A percentile compares a stretch with the other conserved stretches of the same genome.
phyloP scores from a whole-genome alignment of 2,113 vertebrate species.

The Anguilla rostrata region DNA sequence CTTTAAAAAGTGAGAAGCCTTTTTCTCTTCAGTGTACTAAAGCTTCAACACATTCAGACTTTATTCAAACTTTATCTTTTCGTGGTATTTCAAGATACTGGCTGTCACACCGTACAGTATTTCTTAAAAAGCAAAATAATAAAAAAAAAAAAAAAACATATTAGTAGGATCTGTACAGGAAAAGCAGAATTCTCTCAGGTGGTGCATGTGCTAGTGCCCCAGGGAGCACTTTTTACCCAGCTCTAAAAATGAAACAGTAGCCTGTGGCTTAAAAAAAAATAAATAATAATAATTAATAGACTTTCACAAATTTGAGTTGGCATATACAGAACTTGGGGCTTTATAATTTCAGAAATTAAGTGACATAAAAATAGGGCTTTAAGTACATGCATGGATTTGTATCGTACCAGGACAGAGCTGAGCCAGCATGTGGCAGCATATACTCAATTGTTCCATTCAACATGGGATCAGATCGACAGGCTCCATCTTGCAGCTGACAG shows the following conservation, averaged over 20 bases:
- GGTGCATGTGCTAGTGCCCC: neutral
- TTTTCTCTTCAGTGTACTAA: neutral
- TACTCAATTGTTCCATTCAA: slow-evolving; percentile 65
- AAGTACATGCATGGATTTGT: neutral
- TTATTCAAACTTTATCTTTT: neutral
- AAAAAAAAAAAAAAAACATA: neutral
- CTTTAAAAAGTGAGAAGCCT: neutral
- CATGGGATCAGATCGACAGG: slow-evolving; percentile 61
- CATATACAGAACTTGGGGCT: too few species aligned
- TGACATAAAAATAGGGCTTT: neutral
- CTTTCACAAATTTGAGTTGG: too few species aligned
- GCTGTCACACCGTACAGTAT: neutral
- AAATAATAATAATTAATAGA: too few species aligned
- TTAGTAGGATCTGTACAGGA: neutral
- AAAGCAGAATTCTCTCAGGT: neutral
- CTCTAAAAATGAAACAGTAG: neutral
- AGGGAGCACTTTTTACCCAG: neutral
- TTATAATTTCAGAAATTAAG: neutral
- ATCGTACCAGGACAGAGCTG: neutral
- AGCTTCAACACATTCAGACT: neutral
- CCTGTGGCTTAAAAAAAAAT: too few species aligned
- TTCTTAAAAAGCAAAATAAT: neutral
- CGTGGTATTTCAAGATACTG: neutral
- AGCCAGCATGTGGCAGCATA: neutral
- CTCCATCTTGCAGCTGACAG: slow-evolving; percentile 61